Base-by-base conservation (phyloP, 2,113 vertebrate species). In the Rhea pennata region DNA sequence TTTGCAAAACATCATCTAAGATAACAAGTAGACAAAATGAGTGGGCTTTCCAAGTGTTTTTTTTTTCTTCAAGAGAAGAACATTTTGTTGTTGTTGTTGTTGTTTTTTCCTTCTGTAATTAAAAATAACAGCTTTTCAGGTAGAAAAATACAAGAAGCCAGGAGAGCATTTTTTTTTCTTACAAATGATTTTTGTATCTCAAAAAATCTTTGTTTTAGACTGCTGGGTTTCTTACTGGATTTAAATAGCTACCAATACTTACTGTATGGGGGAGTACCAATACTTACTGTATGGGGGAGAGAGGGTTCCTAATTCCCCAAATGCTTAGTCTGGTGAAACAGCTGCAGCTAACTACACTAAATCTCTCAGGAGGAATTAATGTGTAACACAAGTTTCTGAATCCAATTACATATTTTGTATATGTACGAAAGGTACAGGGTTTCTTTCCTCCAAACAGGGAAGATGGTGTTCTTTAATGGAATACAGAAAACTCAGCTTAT, bases 71-170 rank as follows among this genome's bases (percentile, higher is more conserved):
- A 83, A 64, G 15, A 14, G 23, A 62, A 42, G 6, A 75, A 4
- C 6, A 36, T 9, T 6, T 7, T 33, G 3, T 0, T 16, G 65
- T 22, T 17, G 1, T 29, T 84, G 24, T 3, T 17, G 42, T 48
- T 44, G 42, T 44, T 12, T 12, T 33, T 66, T 16, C 3, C 36
- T 86, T 23, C 8, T 81, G 5, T 66, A 53, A 51, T 65, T 64
- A 65, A 15, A 39, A 92, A 69, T 27, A 87, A 40, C 10, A 84
- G 14, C 1, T 87, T 69, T 56, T 69, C 56, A 44, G 16, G 58
- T 46, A 70, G 17, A 59, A 92, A 80, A 73, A n/a, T 46, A 66
- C 31, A 88, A 39, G 6, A 81, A 5, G 2, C 44, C 4, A 39
- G 29, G 4, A 16, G 4, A 64, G 42, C 10, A 13, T 61, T 92